Conservation (phyloP, 2,113 vertebrate genomes). For the Copsychus sechellarum region DNA sequence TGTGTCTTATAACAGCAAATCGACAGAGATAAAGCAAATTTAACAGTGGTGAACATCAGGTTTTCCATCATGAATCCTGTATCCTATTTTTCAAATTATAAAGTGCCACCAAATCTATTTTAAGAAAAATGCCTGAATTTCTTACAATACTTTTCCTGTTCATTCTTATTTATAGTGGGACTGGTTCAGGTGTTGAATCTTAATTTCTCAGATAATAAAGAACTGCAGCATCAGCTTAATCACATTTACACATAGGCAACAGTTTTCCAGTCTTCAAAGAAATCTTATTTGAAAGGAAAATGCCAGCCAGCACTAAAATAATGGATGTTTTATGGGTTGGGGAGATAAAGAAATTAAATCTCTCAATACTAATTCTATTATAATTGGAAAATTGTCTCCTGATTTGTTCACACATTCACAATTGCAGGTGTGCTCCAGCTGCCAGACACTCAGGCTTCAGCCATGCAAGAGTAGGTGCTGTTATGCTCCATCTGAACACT, state of each 20-base stretch:
- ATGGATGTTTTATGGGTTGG: background rate
- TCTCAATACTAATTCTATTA: background rate
- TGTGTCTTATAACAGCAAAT: background rate
- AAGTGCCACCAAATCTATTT: background rate
- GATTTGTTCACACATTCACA: background rate
- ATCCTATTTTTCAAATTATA: background rate
- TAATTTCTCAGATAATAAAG: background rate
- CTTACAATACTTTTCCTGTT: background rate
- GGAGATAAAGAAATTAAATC: constrained; percentile 3
- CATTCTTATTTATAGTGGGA: background rate
- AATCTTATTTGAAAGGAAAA: constrained; percentile 13
- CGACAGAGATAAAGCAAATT: background rate
- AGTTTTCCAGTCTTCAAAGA: background rate
- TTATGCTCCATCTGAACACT: background rate
- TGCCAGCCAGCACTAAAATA: background rate
- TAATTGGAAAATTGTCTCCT: background rate
- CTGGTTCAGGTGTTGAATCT: background rate
- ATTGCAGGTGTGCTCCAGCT: background rate
- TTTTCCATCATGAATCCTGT: background rate
- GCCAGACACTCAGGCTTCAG: background rate
- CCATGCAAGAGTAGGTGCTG: accelerated
- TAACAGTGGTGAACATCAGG: background rate
- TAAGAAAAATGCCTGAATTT: background rate
- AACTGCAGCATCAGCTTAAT: background rate
- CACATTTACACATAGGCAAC: background rate